phyloP scores from a whole-genome alignment of 2,888 invertebrate genomes.

The Oithona nana region DNA sequence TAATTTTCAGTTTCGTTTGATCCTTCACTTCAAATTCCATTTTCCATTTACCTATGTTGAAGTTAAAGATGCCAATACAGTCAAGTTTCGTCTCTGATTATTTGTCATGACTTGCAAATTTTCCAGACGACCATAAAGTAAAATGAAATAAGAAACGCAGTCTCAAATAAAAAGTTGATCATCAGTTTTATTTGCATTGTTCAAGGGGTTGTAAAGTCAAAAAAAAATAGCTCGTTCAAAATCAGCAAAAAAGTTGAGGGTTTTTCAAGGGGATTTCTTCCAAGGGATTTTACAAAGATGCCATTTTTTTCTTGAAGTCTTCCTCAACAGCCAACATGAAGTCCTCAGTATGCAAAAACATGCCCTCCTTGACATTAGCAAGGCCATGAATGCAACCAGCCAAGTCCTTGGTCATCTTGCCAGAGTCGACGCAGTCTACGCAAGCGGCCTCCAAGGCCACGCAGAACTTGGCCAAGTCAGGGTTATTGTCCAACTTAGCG shows the following conservation, averaged over 20 bases:
- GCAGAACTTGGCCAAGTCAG: slow-evolving; percentile 51
- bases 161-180: too few species aligned
- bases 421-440: slow-evolving; percentile 57
- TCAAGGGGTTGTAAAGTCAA: neutral
- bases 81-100: too few species aligned
- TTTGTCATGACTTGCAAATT: too few species aligned
- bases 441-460: slow-evolving; percentile 56
- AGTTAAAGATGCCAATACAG: too few species aligned
- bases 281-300: neutral
- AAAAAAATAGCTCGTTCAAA: neutral
- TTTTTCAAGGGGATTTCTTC: neutral
- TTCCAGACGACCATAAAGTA: too few species aligned
- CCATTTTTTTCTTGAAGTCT: slow-evolving; percentile 38
- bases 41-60: too few species aligned
- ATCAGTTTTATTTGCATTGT: neutral
- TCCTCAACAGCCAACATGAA: slow-evolving; percentile 62
- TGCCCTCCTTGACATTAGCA: slow-evolving; percentile 56
- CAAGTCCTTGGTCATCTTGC: slow-evolving; percentile 73
- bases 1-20: too few species aligned
- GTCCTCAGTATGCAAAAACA: slow-evolving; percentile 65
- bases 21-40: too few species aligned
- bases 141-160: too few species aligned
- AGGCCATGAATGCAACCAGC: slow-evolving; percentile 68
- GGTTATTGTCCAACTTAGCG: slow-evolving; percentile 56
- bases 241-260: neutral